Base-by-base conservation (phyloP, 2,113 vertebrate species). In the Perognathus longimembris region DNA sequence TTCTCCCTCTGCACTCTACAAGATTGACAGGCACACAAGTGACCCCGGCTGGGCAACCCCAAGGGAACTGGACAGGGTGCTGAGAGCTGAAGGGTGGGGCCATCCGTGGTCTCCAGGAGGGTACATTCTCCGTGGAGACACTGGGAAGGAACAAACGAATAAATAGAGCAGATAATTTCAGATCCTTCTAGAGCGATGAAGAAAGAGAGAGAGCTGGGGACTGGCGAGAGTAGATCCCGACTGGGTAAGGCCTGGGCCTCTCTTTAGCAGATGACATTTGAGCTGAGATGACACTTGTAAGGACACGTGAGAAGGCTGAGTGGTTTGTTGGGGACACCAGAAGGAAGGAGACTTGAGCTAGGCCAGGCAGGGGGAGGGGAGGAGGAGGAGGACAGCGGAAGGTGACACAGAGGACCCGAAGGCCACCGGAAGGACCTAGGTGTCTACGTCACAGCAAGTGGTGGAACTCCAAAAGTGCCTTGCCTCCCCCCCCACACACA, bases 231-330 rank as follows among this genome's bases (percentile, higher is more conserved):
- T 54, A 28, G 24, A 32, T 76, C 78, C 50, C 15, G 7, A 34
- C 6, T 18, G 10, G 22, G n/a, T 28, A 4, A n/a, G 3, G 30
- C 69, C 69, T 70, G 61, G 69, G 24, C 26, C 82, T 84, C 73
- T 45, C 64, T 11, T n/a, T 61, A 38, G 50, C 20, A 45, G 36
- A 70, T 92, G 74, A 88, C 82, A 76, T 76, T 63, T 76, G 61
- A 94, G 82, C 92, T 71, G 74, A 96, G 84, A 63, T 34, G 38
- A 67, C 70, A 90, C 83, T 76, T 50, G 7, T 30, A 64, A 81
- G 69, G 85, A 85, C 75, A 45, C 21, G 26, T 10, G 42, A 74
- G 78, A 63, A 81, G 88, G 36, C 67, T 81, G n/a, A 45, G 57
- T 59, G 22, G 57, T 11, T 34, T 15, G 54, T 26, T 20, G 42